Evolutionary conservation across 2,113 vertebrate genomes (phyloP).

Genomic region (Corapipo altera): DNA sequence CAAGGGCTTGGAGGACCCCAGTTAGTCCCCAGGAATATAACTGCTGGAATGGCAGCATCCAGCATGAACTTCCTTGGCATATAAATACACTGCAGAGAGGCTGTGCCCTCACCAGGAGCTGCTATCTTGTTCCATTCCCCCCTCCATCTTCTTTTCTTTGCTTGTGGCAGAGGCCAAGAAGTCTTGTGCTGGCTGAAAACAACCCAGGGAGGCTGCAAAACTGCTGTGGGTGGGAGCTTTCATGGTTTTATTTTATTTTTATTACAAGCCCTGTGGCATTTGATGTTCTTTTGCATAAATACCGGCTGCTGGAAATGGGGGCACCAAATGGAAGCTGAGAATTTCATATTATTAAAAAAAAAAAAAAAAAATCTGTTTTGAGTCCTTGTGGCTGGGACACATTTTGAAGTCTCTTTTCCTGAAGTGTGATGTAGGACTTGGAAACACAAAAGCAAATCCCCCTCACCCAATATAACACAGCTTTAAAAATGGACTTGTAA

Average conservation of each 20-base stretch:
- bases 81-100: background rate
- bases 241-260: slow-evolving; percentile 39
- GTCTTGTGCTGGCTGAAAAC: background rate
- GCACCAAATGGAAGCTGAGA: slow-evolving; percentile 37
- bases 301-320: slow-evolving; percentile 20
- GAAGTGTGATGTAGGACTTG: background rate
- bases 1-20: background rate
- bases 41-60: background rate
- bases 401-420: background rate
- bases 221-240: background rate
- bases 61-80: background rate
- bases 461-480: background rate
- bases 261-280: slow-evolving; percentile 47
- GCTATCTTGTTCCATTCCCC: background rate
- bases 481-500: background rate
- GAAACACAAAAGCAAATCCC: background rate
- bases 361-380: background rate
- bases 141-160: background rate
- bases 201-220: slow-evolving; percentile 21
- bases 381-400: background rate
- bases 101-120: background rate
- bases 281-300: slow-evolving; percentile 56
- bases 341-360: background rate
- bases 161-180: background rate
- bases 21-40: background rate